Evolutionary conservation across 2,888 invertebrate genomes (phyloP), one percentile per base, ranked within the genome.

Genomic region (Ichneumon xanthorius): DNA sequence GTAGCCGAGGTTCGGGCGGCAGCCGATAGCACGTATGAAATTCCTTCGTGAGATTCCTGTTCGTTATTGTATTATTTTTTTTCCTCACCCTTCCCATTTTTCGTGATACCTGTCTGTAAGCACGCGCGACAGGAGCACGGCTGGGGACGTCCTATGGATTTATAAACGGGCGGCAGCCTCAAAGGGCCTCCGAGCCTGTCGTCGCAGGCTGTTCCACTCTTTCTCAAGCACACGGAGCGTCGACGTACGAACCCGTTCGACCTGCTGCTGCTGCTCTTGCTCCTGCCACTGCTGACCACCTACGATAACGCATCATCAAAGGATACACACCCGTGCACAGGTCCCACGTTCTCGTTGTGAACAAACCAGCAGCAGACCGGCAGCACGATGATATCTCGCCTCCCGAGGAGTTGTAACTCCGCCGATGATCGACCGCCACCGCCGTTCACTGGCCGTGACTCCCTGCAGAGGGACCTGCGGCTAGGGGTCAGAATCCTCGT

Each of bases 141-240:
- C 37, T 55, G 71, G 50, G 68, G 61, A 82, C 82, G 79, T 67
- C 80, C 83, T 83, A 86, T 80, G 86, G 82, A 90, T 91, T 89
- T 89, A 88, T 88, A 85, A 87, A 81, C 88, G 71, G 77, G 86
- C 89, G 89, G 89, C 80, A 81, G 79, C 53, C 80, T 88, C 88
- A 91, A 90, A 90, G 89, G 82, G 80, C 73, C 9, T 50, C 53
- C 63, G 65, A 48, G 40, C 26, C 48, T 48, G 58, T 61, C 79
- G 37, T 50, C 72, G 50, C 63, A 26, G 26, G 14, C n/a, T 65
- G 72, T 40, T 37, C 53, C 26, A 40, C 73, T 73, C 63, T 71
- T 72, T 80, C 79, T 80, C 80, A 30, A 45, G 50, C 78, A 30
- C 68, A 19, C 78, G 55, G 76, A 84, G 73, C 86, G 88, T 84